Base-by-base conservation (phyloP, 2,888 invertebrate genomes). In the Mesopsocus fuscifrons region DNA sequence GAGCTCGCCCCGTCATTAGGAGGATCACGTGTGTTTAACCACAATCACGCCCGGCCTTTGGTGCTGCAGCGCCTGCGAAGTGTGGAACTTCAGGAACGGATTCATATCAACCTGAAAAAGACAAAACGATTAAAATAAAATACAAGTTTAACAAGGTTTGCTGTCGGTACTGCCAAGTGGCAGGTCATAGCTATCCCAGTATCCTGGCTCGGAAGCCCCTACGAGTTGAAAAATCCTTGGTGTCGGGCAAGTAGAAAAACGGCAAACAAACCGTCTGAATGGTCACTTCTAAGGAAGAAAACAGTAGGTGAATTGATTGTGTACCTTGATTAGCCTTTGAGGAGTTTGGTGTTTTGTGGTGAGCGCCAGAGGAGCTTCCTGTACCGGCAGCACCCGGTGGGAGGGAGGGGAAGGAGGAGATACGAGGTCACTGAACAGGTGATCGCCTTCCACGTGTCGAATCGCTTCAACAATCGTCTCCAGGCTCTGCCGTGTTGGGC, bases 401-500 rank as follows among this genome's bases (percentile, higher is more conserved):
- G 23, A 16, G 22, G 17, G 8, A 17, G 17, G 38, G n/a, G 20
- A 43, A 45, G 57, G 41, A 52, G 53, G 15, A 49, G 52, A 3
- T 15, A 49, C 49, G 35, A 59, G 59, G 54, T 88, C 88, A 49
- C 78, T 74, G 64, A 92, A 91, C 57, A 91, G 66, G 60, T 89
- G 88, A 60, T 92, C 94, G 32, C 95, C 95, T 60, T 98, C 97
- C 51, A 98, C 66, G 59, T 97, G 95, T 31, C 94, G 77, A 56
- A 98, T 97, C 44, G 98, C 98, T 62, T 97, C 95, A 31, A 97
- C 92, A 51, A 98, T 95, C 11, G 95, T 95, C 63, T 97, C 94
- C 53, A 98, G 69, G 62, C 94, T 95, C 61, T 92, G 89, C 44
- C 91, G 77, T 48, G 89, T 88, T 42, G 83, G 83, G 50, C 74